Conservation (phyloP, 1,140 invertebrate species). For the Arion vulgaris region DNA sequence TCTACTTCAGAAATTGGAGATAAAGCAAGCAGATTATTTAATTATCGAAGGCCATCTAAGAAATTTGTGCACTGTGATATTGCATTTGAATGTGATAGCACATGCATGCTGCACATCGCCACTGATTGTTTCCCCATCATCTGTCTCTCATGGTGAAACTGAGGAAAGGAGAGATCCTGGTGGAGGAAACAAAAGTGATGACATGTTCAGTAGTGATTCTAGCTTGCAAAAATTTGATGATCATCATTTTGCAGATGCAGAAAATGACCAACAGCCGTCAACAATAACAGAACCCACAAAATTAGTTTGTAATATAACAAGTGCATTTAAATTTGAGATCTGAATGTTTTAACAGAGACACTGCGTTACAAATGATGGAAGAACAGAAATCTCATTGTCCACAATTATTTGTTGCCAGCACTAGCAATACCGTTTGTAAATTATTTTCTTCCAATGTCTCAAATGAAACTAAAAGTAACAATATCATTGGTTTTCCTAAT, state of each 20-base stretch:
- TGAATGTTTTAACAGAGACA: background rate
- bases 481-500: background rate
- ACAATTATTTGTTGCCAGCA: background rate
- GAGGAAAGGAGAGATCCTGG: constrained; percentile 9
- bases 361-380: background rate
- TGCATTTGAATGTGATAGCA: constrained; percentile 43
- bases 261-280: background rate
- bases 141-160: constrained; percentile 12
- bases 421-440: background rate
- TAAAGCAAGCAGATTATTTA: background rate
- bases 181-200: background rate
- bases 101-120: constrained; percentile 42
- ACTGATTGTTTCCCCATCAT: constrained; percentile 36
- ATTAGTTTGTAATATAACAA: background rate
- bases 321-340: background rate
- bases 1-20: constrained; percentile 42
- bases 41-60: background rate
- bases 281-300: background rate
- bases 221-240: background rate
- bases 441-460: background rate
- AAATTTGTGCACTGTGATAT: constrained; percentile 8
- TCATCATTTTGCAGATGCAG: background rate
- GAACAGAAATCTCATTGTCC: background rate
- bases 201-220: background rate
- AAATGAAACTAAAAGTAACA: background rate